Conservation (phyloP, 2,888 invertebrate genomes). For the Caenorhabditis afra region DNA sequence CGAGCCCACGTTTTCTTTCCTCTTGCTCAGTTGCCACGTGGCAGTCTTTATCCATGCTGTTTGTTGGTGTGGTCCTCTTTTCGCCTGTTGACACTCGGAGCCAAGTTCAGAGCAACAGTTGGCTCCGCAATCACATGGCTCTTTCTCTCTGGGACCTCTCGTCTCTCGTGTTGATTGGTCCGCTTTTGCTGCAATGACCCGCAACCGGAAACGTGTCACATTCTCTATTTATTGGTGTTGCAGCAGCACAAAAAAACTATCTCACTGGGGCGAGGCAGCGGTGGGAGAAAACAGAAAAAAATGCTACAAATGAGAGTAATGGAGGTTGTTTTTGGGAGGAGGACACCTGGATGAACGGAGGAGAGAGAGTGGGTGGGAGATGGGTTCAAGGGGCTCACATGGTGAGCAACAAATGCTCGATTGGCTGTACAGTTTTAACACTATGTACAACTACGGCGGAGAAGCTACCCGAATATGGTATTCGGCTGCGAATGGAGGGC, state of each 20-base stretch:
- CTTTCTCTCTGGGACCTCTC: slow-evolving; percentile 23
- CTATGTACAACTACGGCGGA: slow-evolving; percentile 40
- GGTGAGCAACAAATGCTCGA: slow-evolving; percentile 24
- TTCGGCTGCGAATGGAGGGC: slow-evolving; percentile 8
- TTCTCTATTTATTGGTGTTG: slow-evolving; percentile 1
- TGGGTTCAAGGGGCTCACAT: slow-evolving; percentile 27
- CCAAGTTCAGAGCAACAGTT: slow-evolving; percentile 46
- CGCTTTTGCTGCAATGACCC: slow-evolving; percentile 30
- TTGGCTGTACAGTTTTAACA: neutral
- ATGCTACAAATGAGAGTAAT: slow-evolving; percentile 31
- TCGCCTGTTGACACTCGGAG: slow-evolving; percentile 13
- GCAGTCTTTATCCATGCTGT: too few relatives aligned
- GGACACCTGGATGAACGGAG: slow-evolving; percentile 30
- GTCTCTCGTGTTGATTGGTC: slow-evolving; percentile 43
- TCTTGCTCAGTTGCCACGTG: too few relatives aligned
- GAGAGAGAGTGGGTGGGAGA: slow-evolving; percentile 24
- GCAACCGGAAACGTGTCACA: neutral
- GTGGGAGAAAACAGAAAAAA: slow-evolving; percentile 16
- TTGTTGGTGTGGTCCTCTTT: too few relatives aligned
- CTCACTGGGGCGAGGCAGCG: too few relatives aligned
- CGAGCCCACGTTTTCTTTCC: too few relatives aligned
- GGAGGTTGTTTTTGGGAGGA: neutral
- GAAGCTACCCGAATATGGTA: slow-evolving; percentile 25
- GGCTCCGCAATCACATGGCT: slow-evolving; percentile 46
- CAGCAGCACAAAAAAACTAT: neutral